A percentile compares a stretch with the other conserved stretches of the same genome.
phyloP scores from a whole-genome alignment of 1,140 invertebrate genomes.

The Nilaparvata lugens region DNA sequence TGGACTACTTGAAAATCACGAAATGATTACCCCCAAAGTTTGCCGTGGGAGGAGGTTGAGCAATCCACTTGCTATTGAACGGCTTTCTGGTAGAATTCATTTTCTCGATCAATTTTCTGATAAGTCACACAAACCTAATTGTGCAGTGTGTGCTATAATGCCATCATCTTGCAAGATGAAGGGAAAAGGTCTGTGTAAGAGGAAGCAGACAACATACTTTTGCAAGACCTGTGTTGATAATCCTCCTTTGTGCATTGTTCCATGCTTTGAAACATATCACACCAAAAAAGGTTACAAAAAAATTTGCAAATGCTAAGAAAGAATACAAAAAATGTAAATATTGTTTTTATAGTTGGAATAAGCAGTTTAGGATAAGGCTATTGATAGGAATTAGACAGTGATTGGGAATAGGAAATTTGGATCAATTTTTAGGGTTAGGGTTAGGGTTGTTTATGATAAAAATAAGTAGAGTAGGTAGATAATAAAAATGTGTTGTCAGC shows the following conservation, averaged over 20 bases:
- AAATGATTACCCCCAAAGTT: background rate
- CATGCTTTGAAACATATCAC: background rate
- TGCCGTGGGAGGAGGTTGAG: background rate
- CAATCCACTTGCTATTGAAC: background rate
- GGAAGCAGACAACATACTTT: conserved; percentile 2
- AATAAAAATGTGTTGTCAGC: too few species aligned
- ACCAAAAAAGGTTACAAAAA: too few species aligned
- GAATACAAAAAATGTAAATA: too few species aligned
- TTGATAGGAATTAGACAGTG: too few species aligned
- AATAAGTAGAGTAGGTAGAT: too few species aligned
- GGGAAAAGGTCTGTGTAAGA: background rate
- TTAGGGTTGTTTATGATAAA: too few species aligned
- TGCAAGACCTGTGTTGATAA: background rate
- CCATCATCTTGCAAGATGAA: background rate
- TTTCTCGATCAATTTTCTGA: background rate
- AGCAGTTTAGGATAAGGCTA: too few species aligned
- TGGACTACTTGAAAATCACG: background rate
- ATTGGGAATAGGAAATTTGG: too few species aligned
- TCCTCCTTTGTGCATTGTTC: conserved; percentile 3
- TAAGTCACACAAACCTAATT: background rate
- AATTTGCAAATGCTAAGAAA: too few species aligned
- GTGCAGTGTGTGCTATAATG: background rate
- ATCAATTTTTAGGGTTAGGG: too few species aligned
- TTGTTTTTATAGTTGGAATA: too few species aligned
- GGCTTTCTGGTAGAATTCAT: background rate